Evolutionary conservation across 2,797 vertebrate species (phyloP).

Genomic region (Varecia variegata): DNA sequence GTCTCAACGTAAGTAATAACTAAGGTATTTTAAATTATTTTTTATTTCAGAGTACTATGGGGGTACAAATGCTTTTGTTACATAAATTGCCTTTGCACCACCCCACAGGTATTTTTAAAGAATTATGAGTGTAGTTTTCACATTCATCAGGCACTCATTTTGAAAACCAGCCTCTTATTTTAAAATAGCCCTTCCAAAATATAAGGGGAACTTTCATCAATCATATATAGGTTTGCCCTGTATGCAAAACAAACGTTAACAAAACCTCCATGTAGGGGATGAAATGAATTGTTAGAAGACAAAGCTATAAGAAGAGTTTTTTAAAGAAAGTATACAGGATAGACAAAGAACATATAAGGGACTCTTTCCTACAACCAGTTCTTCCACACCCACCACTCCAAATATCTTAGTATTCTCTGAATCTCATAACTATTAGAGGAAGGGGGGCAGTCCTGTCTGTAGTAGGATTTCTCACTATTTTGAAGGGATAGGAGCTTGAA

Average conservation of each 20-base stretch:
- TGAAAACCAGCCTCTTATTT: not conserved
- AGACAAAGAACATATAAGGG: not conserved
- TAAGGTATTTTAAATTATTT: not conserved
- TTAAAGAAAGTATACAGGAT: not conserved
- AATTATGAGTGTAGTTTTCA: not conserved
- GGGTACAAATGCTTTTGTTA: too few relatives aligned
- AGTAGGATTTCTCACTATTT: not conserved
- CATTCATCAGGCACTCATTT: not conserved
- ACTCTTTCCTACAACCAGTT: not conserved
- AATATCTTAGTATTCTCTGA: not conserved
- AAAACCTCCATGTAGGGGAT: not conserved
- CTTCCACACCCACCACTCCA: not conserved
- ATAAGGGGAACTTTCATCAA: not conserved
- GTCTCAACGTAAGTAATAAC: not conserved
- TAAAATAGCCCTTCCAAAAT: not conserved
- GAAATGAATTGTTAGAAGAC: not conserved
- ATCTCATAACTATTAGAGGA: not conserved
- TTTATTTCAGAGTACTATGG: too few relatives aligned
- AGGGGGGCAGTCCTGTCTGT: not conserved
- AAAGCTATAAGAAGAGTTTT: not conserved
- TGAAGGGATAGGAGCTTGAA: not conserved
- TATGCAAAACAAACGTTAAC: not conserved
- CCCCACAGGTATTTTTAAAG: not conserved
- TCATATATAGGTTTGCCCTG: not conserved
- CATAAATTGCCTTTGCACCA: too few relatives aligned